These are phyloP conservation scores for Rhopalosiphum nymphaeae DNA, from an alignment of 2,888 invertebrate genomes.

Conservation along the genomic window DNA sequence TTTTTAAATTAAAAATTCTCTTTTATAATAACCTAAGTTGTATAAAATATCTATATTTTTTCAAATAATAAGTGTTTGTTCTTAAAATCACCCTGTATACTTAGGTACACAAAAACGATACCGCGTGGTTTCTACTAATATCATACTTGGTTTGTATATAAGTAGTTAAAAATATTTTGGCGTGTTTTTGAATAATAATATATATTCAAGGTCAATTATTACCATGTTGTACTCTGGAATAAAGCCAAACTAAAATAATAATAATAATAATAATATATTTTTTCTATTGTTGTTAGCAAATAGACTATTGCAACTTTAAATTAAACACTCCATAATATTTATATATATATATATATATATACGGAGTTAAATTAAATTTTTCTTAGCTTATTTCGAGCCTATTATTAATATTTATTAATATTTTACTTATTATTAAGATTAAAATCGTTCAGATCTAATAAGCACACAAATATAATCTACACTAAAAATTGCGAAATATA, in stretches of 20 bases:
- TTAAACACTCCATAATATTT: background rate
- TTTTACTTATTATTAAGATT: background rate
- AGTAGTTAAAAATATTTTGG: background rate
- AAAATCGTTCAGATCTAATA: background rate
- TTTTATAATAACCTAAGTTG: background rate
- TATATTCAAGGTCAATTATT: constrained; percentile 16
- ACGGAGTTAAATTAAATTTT: background rate
- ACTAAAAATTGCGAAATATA: background rate
- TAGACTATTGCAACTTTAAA: background rate
- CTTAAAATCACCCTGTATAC: background rate
- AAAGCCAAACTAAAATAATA: background rate
- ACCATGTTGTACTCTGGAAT: background rate
- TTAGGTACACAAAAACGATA: background rate
- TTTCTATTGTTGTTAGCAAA: background rate
- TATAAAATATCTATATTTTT: background rate
- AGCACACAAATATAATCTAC: background rate
- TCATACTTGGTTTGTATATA: background rate
- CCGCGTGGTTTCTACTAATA: background rate
- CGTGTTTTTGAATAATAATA: constrained; percentile 29
- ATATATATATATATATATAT: background rate
- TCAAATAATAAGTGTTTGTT: background rate
- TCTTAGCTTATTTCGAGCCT: background rate
- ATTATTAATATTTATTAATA: background rate
- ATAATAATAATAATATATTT: background rate
- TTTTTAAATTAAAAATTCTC: background rate